Conservation (phyloP, 2,888 invertebrate species). For the Scaptomyza polygonia region DNA sequence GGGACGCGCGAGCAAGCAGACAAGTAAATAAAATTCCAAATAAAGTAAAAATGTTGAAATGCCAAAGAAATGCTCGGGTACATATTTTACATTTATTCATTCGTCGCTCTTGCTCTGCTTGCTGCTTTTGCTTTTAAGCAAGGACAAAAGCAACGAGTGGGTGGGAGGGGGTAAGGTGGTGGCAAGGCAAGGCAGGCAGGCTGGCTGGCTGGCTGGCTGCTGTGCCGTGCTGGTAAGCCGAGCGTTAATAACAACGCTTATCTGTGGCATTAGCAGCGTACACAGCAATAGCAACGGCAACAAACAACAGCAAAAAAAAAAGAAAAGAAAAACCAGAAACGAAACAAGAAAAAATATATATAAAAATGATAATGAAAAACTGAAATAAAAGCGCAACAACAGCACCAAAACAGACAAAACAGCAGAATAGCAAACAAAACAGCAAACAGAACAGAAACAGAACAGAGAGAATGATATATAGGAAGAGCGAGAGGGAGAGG, state of each 20-base stretch:
- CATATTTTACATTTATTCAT: slow-evolving; percentile 79
- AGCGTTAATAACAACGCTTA: slow-evolving; percentile 82
- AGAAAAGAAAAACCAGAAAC: slow-evolving; percentile 7
- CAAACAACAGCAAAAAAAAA: slow-evolving; percentile 11
- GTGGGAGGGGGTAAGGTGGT: too few relatives aligned
- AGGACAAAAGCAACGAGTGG: slow-evolving; percentile 59
- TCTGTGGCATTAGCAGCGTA: slow-evolving; percentile 76
- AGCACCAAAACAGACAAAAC: slow-evolving; percentile 60
- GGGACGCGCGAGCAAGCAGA: slow-evolving; percentile 38
- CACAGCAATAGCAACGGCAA: slow-evolving; percentile 51
- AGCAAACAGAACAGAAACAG: slow-evolving; percentile 28
- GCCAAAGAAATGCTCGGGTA: slow-evolving; percentile 77
- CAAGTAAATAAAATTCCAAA: slow-evolving; percentile 72
- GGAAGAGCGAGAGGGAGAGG: not conserved
- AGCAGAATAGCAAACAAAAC: slow-evolving; percentile 54
- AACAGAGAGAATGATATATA: not conserved
- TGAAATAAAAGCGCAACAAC: slow-evolving; percentile 79
- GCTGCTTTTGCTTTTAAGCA: slow-evolving; percentile 37
- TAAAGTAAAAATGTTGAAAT: slow-evolving; percentile 72
- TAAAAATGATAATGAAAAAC: slow-evolving; percentile 75
- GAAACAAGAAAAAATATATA: slow-evolving; percentile 19
- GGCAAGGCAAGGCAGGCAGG: too few relatives aligned
- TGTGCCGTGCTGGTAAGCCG: slow-evolving; percentile 69
- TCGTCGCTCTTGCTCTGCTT: slow-evolving; percentile 46
- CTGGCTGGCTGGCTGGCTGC: slow-evolving; percentile 31